Percentiles rank a stretch among this genome's conserved stretches.
These are phyloP conservation scores for Drosophila biarmipes DNA, from an alignment of 1,140 invertebrate species.

Conservation along the genomic window DNA sequence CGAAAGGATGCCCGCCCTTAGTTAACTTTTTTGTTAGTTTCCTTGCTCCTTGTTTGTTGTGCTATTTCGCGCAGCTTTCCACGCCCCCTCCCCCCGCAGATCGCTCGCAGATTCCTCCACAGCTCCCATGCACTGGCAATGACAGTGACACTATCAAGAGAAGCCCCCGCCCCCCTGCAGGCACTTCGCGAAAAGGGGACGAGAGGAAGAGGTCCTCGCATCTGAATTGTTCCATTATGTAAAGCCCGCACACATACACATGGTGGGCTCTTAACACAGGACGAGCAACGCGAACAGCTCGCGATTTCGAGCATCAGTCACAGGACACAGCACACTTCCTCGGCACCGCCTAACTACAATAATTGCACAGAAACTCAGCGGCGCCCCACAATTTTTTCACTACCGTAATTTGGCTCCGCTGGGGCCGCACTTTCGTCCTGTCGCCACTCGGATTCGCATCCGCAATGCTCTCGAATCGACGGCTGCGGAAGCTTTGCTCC, in stretches of 20 bases:
- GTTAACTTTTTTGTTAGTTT: conserved; percentile 80
- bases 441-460: conserved; percentile 41
- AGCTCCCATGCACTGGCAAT: conserved; percentile 67
- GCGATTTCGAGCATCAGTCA: conserved; percentile 26
- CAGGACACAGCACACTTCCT: conserved; percentile 34
- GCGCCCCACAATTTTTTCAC: conserved; percentile 64
- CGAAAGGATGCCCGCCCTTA: conserved; percentile 53
- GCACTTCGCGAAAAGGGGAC: conserved; percentile 21
- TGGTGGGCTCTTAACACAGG: conserved; percentile 2
- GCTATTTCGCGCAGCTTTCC: conserved; percentile 67
- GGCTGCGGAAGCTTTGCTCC: conserved; percentile 56
- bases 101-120: conserved; percentile 22
- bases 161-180: conserved; percentile 4
- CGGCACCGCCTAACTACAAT: conserved; percentile 55
- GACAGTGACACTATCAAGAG: conserved; percentile 78
- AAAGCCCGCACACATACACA: conserved; percentile 57
- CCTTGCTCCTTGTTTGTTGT: conserved; percentile 70
- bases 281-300: conserved; percentile 14
- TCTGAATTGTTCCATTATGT: conserved; percentile 57
- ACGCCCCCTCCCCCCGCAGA: neutral
- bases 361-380: conserved; percentile 55
- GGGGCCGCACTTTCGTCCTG: conserved; percentile 25
- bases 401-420: conserved; percentile 59
- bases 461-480: conserved; percentile 69
- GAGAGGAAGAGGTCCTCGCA: conserved; percentile 15